Evolutionary conservation across 2,797 vertebrate species (phyloP).

Genomic region (Micropoecilia bifurca): DNA sequence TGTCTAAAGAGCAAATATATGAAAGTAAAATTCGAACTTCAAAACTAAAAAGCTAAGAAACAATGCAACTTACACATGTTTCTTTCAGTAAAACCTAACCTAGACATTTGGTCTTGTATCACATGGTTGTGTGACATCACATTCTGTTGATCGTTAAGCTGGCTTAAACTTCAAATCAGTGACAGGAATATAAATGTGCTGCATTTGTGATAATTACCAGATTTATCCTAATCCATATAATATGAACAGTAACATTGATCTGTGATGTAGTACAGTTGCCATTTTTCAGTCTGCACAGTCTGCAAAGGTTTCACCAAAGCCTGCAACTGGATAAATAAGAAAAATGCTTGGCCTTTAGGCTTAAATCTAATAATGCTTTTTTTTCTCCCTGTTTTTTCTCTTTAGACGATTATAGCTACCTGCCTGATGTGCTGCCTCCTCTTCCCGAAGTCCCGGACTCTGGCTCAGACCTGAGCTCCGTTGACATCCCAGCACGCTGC

Average conservation of each 20-base stretch:
- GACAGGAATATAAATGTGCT: background rate
- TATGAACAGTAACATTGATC: background rate
- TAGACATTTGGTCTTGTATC: background rate
- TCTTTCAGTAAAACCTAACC: background rate
- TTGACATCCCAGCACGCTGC: constrained; percentile 72
- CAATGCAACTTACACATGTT: background rate
- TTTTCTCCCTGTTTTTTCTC: background rate
- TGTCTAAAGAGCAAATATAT: background rate
- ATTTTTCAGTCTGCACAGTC: background rate
- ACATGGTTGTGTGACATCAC: background rate
- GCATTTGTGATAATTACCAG: background rate
- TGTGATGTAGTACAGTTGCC: background rate
- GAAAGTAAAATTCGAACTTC: background rate
- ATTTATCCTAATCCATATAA: constrained; percentile 7
- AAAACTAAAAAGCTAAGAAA: background rate
- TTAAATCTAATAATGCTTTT: background rate
- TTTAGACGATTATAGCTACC: constrained; percentile 87
- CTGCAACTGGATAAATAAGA: background rate
- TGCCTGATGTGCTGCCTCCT: constrained; percentile 83
- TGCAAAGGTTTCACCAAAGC: background rate
- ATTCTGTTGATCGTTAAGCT: background rate
- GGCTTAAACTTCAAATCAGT: background rate
- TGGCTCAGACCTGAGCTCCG: constrained; percentile 79
- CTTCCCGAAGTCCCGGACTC: constrained; percentile 83
- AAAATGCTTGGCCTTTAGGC: background rate